Base-by-base conservation (phyloP, 2,888 invertebrate genomes). In the Xylota segnis region DNA sequence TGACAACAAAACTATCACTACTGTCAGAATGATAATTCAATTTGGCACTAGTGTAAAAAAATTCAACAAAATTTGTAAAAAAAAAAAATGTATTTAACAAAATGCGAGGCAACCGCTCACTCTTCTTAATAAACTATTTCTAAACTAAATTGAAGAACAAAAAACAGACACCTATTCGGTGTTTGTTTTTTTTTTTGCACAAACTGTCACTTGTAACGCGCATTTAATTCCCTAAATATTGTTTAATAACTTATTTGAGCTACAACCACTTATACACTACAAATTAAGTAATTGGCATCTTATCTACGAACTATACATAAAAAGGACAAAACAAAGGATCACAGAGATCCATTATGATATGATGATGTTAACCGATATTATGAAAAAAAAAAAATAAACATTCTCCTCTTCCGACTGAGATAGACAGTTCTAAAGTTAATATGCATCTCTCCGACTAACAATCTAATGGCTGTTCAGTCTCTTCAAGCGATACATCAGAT, bases 211-310 rank as follows among this genome's bases (percentile, higher is more conserved):
- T 58, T 52, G 18, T 12, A 40, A 54, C 9, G 43, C 34, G 29
- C 52, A 40, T 68, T 82, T 74, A n/a, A 34, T 83, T 65, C 40
- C 63, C 61, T 47, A 52, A 23, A 16, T 58, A 23, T 43, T 56
- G 9, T 54, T 43, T n/a, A 18, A 40, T 27, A 76, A 71, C 40
- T 71, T 40, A 56, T 14, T 58, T 74, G 40, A 65, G 32, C 72
- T 83, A 52, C 56, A 74, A 74, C 68, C 66, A 50, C 63, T 71
- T 76, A 74, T 63, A 18, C 5, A 66, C 61, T 74, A 86, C 23
- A 10, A 86, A 82, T 86, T 86, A 86, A 86, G 86, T 86, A 86
- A 82, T 82, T 72, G 72, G 71, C 81, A 61, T 68, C 47, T 86
- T 66, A 72, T 76, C 47, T 75, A 70, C 50, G 56, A 72, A 72